These are phyloP conservation scores for Drosophila nr. perissopoda DNA, from an alignment of 2,888 invertebrate genomes.

Conservation along the genomic window DNA sequence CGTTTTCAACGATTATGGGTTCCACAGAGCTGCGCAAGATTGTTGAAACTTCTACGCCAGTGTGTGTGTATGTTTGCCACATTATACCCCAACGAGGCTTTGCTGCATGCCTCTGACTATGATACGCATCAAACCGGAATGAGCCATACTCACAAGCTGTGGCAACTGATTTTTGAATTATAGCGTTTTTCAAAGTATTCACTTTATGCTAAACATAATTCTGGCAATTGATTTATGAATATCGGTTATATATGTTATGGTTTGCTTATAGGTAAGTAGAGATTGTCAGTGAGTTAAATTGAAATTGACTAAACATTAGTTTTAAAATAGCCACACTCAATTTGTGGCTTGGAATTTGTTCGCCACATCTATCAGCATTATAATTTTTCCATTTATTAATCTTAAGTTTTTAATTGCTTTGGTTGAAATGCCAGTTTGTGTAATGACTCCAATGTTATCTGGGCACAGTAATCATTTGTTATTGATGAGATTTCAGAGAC, in stretches of 20 bases:
- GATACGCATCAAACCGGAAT: not conserved
- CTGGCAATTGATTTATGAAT: not conserved
- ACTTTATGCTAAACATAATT: too few species aligned
- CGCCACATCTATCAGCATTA: not conserved
- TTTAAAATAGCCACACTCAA: not conserved
- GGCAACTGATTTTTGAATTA: not conserved
- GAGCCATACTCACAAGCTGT: not conserved
- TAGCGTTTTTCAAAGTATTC: not conserved
- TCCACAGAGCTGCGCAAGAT: conserved; percentile 26
- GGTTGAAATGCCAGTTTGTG: not conserved
- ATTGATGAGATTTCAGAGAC: not conserved
- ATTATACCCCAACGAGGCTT: not conserved
- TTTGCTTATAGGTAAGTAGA: not conserved
- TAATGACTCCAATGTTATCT: not conserved
- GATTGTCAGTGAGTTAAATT: not conserved
- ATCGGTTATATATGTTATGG: not conserved
- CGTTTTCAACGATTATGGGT: conserved; percentile 53
- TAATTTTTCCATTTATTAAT: not conserved
- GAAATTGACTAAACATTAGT: not conserved
- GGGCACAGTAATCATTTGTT: not conserved
- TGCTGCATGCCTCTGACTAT: not conserved
- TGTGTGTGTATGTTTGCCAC: not conserved
- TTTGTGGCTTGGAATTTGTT: not conserved
- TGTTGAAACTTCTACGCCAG: not conserved
- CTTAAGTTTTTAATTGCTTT: not conserved